Evolutionary conservation across 1,140 invertebrate genomes (phyloP), one percentile per base, ranked within the genome.

Genomic region (Euura saliciscinereae): DNA sequence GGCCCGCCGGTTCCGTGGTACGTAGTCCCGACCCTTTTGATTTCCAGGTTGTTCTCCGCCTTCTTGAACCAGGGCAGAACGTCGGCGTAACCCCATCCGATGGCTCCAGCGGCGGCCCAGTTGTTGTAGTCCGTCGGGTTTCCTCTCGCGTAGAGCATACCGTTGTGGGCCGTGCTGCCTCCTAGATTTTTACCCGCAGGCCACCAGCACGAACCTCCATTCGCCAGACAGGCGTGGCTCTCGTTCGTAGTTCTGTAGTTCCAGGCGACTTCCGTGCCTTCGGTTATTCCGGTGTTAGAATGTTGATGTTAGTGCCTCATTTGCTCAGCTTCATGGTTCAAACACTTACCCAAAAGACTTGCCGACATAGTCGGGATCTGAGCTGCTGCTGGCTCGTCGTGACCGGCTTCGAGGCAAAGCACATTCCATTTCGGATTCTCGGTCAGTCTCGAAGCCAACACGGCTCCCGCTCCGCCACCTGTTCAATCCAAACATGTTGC

Each of bases 201-300:
- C 83, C 84, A 88, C 28, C n/a, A 45, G 11, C 88, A 86, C 0
- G 65, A 66, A 3, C 82, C 83, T n/a, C 78, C 76, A 11, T 82
- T 81, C 88, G 91, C 92, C 73, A 96, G 89, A 81, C 96, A 97
- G 0, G 93, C 92, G 7, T 91, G 91, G 45, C 92, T 91, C 81
- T 97, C 95, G 0, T 96, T 95, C 78, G 94, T 93, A 1, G 95
- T 97, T 80, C 93, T 93, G 82, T 96, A 98, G 70, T 95, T 91
- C 97, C 97, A 99, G 83, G 98, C 96, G 44, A 28, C 28, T 1
- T 28, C 28, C 28, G 28, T 1, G 1, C 28, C 28, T 28, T 28
- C 28, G 28, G 1, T 1, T 1, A 28, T 28, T 28, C 28, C 28
- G 28, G 28, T 59, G n/a, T 28, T 28, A 28, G 28, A 28, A 28